phyloP scores from a whole-genome alignment of 2,888 invertebrate genomes.

The Scaptomyza cyrtandrae region DNA sequence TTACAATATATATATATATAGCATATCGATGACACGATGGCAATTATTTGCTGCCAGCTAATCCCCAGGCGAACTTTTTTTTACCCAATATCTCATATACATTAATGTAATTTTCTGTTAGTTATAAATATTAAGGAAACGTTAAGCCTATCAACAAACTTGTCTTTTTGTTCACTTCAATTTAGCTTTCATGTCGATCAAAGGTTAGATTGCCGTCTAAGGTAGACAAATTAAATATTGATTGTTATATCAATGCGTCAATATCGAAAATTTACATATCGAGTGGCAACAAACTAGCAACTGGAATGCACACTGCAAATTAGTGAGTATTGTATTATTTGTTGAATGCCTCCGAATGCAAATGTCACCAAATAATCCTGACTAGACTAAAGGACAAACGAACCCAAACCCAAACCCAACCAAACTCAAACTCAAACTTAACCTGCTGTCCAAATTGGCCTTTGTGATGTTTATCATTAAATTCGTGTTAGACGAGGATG shows the following conservation, averaged over 20 bases:
- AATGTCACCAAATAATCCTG: conserved; percentile 56
- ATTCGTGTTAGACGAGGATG: conserved; percentile 49
- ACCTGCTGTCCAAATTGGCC: conserved; percentile 39
- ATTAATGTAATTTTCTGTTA: too few species aligned
- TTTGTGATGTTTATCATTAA: conserved; percentile 71
- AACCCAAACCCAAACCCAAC: background rate
- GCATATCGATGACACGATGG: conserved; percentile 59
- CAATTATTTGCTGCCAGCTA: conserved; percentile 1
- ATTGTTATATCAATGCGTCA: conserved; percentile 77
- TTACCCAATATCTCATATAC: too few species aligned
- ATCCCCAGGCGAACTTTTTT: too few species aligned
- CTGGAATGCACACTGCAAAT: conserved; percentile 28
- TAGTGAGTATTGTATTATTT: conserved; percentile 37
- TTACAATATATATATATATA: background rate
- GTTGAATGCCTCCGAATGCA: conserved; percentile 49
- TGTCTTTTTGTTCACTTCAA: background rate
- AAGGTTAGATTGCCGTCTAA: conserved; percentile 13
- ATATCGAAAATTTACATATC: conserved; percentile 70
- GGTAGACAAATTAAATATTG: conserved; percentile 78
- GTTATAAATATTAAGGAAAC: too few species aligned
- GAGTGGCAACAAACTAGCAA: conserved; percentile 64
- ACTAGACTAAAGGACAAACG: conserved; percentile 4
- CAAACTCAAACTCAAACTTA: background rate
- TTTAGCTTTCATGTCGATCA: background rate
- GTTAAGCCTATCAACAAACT: too few species aligned